Percentiles rank a stretch among this genome's conserved stretches.
phyloP scores from a whole-genome alignment of 2,888 invertebrate genomes.

The Andrena flavipes region DNA sequence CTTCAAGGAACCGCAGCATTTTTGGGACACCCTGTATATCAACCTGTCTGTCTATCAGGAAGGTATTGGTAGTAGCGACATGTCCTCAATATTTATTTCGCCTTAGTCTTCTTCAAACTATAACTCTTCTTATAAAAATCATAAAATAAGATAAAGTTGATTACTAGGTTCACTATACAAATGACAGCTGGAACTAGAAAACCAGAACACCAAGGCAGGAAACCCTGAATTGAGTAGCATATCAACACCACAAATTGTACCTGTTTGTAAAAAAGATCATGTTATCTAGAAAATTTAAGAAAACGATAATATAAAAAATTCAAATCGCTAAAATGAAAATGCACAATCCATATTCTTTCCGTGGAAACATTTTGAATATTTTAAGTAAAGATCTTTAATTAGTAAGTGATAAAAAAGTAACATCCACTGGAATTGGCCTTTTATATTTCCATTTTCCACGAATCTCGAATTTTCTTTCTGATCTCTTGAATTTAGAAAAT shows the following conservation, averaged over 20 bases:
- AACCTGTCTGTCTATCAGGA: no score
- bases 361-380: background rate
- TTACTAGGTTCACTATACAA: background rate
- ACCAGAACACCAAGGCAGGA: background rate
- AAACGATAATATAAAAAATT: no score
- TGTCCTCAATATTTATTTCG: background rate
- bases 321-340: background rate
- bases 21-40: no score
- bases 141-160: background rate
- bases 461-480: no score
- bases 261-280: background rate
- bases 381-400: background rate
- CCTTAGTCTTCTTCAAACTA: background rate
- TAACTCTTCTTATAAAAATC: background rate
- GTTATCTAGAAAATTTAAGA: no score
- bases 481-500: no score
- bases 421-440: no score
- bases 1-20: no score
- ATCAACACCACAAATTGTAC: background rate
- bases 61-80: no score
- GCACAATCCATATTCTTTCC: background rate
- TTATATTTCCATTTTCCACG: no score
- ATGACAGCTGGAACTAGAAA: rapidly evolving
- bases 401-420: no score
- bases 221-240: background rate